Conservation (phyloP, 2,797 vertebrate species). For the Tamandua tetradactyla region DNA sequence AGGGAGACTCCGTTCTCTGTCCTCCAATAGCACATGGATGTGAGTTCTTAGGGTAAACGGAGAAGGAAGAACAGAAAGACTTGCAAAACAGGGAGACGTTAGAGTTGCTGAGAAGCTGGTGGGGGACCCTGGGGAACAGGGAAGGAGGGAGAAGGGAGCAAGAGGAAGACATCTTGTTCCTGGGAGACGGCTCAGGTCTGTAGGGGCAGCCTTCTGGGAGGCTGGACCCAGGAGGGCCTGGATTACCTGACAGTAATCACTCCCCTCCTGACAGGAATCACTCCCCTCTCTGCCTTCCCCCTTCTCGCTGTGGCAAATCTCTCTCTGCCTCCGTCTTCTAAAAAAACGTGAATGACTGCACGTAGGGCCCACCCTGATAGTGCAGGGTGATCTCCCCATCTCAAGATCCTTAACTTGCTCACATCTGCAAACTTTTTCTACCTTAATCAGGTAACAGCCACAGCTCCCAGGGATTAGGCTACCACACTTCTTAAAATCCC, state of each 20-base stretch:
- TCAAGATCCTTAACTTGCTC: background rate
- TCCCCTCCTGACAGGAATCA: background rate
- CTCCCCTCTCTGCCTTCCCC: no score
- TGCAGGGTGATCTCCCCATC: background rate
- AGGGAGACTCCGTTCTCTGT: no score
- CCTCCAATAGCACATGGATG: rapidly evolving
- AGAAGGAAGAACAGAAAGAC: background rate
- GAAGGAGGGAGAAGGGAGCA: no score
- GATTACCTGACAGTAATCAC: background rate
- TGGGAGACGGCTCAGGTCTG: background rate
- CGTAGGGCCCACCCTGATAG: no score
- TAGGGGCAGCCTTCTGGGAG: rapidly evolving
- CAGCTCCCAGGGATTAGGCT: background rate
- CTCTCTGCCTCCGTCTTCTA: no score
- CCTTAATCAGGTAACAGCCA: background rate
- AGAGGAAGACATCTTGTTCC: no score
- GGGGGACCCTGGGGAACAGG: no score
- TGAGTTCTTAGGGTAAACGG: no score
- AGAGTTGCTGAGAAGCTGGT: background rate
- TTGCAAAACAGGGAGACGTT: rapidly evolving
- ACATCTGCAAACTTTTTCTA: background rate
- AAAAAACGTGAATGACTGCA: no score
- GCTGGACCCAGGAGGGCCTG: background rate
- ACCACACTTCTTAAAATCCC: background rate
- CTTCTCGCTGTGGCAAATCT: no score